Evolutionary conservation across 92 coral and sea anemone genomes (phyloP).

Genomic region (Muricea muricata): DNA sequence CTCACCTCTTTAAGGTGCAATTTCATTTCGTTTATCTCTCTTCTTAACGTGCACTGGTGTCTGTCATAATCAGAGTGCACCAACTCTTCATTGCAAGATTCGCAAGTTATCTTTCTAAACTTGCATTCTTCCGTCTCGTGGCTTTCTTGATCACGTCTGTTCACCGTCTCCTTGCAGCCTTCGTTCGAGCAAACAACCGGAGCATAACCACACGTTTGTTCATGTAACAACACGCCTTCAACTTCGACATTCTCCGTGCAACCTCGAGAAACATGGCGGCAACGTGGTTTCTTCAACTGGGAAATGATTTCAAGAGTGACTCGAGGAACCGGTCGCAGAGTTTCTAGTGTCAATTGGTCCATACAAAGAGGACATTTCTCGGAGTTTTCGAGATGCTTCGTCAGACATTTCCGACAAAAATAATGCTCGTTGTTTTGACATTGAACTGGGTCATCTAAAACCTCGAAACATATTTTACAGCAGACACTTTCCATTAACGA

Average conservation of each 20-base stretch:
- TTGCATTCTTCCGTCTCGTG: no score
- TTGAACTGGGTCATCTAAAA: not conserved
- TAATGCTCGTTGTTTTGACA: no score
- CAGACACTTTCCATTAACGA: slow-evolving; percentile 28
- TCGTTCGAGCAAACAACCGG: no score
- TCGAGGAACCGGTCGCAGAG: slow-evolving; percentile 58
- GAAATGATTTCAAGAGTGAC: not conserved
- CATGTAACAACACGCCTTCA: not conserved
- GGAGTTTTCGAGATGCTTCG: no score
- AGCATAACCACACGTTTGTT: not conserved
- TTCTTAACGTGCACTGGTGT: not conserved
- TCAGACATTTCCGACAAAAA: no score
- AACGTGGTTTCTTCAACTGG: no score
- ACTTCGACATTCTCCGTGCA: not conserved
- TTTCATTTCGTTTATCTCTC: not conserved
- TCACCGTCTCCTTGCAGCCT: no score
- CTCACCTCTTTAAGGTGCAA: not conserved
- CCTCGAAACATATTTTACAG: slow-evolving; percentile 72
- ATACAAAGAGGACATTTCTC: no score
- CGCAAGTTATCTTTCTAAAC: slow-evolving; percentile 7
- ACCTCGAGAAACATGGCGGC: not conserved
- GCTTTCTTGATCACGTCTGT: no score
- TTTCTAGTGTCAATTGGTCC: not conserved
- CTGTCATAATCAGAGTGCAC: not conserved
- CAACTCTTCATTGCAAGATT: not conserved